Percentiles rank a stretch among this genome's conserved stretches.
phyloP scores from a whole-genome alignment of 2,888 invertebrate species.

The Automeris io region DNA sequence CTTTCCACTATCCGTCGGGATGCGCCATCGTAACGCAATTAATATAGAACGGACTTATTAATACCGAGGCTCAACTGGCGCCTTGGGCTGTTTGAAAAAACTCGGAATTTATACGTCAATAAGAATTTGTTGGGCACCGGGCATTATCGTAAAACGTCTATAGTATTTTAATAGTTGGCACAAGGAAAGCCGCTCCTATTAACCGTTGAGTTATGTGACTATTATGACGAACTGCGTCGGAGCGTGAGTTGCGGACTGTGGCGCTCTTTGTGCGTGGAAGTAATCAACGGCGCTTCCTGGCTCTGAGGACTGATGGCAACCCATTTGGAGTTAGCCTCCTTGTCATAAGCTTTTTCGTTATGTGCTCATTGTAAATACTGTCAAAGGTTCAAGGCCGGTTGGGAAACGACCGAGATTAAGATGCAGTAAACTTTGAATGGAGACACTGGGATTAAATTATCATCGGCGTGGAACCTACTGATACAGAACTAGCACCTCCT shows the following conservation, averaged over 20 bases:
- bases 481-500: no score
- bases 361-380: no score
- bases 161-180: slow-evolving; percentile 68
- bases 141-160: slow-evolving; percentile 70
- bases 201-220: slow-evolving; percentile 66
- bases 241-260: slow-evolving; percentile 12
- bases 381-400: no score
- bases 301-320: no score
- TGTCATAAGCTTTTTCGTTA: no score
- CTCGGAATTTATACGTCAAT: slow-evolving; percentile 69
- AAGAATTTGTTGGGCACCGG: slow-evolving; percentile 62
- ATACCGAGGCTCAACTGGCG: slow-evolving; percentile 67
- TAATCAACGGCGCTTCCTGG: not conserved
- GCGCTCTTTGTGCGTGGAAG: not conserved
- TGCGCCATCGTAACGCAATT: slow-evolving; percentile 51
- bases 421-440: no score
- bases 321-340: no score
- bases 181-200: slow-evolving; percentile 69
- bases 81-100: slow-evolving; percentile 60
- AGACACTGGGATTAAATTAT: no score
- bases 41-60: slow-evolving; percentile 63
- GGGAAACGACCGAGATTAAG: no score
- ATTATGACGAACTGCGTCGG: slow-evolving; percentile 37
- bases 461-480: no score
- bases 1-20: slow-evolving; percentile 38